Evolutionary conservation across 2,888 invertebrate species (phyloP).

Genomic region (Pyrrhosoma nymphula): DNA sequence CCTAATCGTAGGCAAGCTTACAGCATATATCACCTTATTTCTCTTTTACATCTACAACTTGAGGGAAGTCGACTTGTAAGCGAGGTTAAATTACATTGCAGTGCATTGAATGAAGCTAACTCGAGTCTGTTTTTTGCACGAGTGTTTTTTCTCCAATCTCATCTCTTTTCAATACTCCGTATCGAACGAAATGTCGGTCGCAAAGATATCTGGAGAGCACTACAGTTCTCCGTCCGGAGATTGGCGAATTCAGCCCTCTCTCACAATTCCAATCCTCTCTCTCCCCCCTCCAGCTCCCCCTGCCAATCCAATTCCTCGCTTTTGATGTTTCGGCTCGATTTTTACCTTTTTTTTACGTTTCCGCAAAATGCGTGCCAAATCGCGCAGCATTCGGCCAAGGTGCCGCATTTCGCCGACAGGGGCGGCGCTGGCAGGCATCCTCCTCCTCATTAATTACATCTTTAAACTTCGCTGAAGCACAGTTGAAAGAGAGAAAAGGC

Average conservation of each 20-base stretch:
- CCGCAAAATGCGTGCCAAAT: background rate
- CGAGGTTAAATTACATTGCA: too few species aligned
- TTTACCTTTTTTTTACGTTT: background rate
- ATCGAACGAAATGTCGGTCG: background rate
- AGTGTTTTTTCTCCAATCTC: background rate
- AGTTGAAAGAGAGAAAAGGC: background rate
- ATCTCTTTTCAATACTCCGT: background rate
- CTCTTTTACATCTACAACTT: too few species aligned
- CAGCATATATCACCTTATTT: too few species aligned
- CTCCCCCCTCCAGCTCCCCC: background rate
- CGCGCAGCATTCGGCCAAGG: background rate
- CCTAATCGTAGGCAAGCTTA: too few species aligned
- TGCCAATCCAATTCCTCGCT: background rate
- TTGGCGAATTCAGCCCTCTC: background rate
- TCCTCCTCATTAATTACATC: background rate
- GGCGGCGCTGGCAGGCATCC: background rate
- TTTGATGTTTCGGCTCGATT: background rate
- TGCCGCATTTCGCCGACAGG: background rate
- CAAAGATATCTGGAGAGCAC: background rate
- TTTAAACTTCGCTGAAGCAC: background rate
- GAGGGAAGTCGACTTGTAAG: too few species aligned
- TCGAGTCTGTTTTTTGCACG: too few species aligned
- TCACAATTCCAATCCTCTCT: background rate
- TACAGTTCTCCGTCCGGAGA: background rate
- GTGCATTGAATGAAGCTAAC: too few species aligned